Evolutionary conservation across 2,888 invertebrate genomes (phyloP), one percentile per base, ranked within the genome.

Genomic region (Lasioglossum calceatum): DNA sequence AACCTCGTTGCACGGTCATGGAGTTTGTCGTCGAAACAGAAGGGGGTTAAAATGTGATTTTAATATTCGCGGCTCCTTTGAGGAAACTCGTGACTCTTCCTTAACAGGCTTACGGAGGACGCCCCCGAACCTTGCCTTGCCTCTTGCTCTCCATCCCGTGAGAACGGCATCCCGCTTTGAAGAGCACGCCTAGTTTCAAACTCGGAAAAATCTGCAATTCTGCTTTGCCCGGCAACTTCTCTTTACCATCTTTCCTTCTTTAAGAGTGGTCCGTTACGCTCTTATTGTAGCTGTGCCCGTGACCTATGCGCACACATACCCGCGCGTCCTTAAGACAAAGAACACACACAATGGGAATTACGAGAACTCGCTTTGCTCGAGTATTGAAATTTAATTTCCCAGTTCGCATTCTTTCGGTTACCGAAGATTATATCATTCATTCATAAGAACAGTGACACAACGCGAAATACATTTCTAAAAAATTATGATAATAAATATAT

Each of bases 11-110:
- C 87, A 86, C 83, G 85, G 79, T 88, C 86, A 86, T 77, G 82
- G 87, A 89, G 92, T 90, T 92, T 91, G 91, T 91, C 90, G 90
- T 89, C 87, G 91, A 91, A 90, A 90, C 86, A 85, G 89, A 85
- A 85, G 81, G 87, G 88, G 91, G 91, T 88, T 93, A 92, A 94
- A 94, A 94, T 93, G 92, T 92, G 93, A 94, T 94, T 94, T 94
- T 94, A 94, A 94, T 94, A 94, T 94, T 93, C 92, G 92, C 92
- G 89, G 92, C 92, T 92, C 93, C 93, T 94, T 94, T 92, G 93
- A 93, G 90, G 89, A 87, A 92, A 92, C 92, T 92, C 92, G 81
- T 87, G 92, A 91, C 91, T 92, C 91, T 92, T 90, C 91, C 91
- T 93, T 94, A 94, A 94, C 94, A 93, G 92, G 92, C 92, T 94